Evolutionary conservation across 2,797 vertebrate genomes (phyloP), one percentile per base, ranked within the genome.

Genomic region (Gobio occitaniae): DNA sequence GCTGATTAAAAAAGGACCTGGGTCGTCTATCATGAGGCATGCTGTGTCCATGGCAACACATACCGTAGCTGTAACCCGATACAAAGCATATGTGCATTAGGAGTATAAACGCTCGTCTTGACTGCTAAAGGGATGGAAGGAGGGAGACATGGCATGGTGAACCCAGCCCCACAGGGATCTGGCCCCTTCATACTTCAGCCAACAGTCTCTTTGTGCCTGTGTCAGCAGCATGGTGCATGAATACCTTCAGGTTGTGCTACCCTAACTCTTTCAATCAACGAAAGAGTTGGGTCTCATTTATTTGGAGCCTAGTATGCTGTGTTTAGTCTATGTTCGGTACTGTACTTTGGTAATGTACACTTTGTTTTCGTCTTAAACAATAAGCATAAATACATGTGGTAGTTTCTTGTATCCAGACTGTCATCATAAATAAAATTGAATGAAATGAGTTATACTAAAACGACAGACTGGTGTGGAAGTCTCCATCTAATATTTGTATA

Each of bases 11-110:
- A 87, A 89, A 87, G 77, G 69, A 84, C 80, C 56, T 70, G 83
- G 79, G 86, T 90, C 89, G 54, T 91, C 89, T 90, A 91, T 92
- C 88, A 88, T 50, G 85, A 91, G 91, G 87, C 89, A 90, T 90
- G 91, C 16, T 41, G 92, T 93, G 85, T 88, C 92, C 88, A 88
- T 87, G 66, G 90, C 87, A 91, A 89, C 85, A 82, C 90, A 93
- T 90, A 87, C 90, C 85, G 10, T 86, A 78, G 66, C 80, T 86
- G 85, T 91, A 91, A 93, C 82, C 86, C 80, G 87, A 93, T 91
- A 84, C 88, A 86, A 90, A 93, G 88, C 92, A 90, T 89, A 86
- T 92, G 92, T 93, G 91, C 88, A 81, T 78, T 21, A 80, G 89
- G 89, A 89, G 87, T 90, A 79, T 79, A 86, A 88, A 89, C 90